Evolutionary conservation across 2,888 invertebrate genomes (phyloP), one percentile per base, ranked within the genome.

Genomic region (Tridacna crocea): DNA sequence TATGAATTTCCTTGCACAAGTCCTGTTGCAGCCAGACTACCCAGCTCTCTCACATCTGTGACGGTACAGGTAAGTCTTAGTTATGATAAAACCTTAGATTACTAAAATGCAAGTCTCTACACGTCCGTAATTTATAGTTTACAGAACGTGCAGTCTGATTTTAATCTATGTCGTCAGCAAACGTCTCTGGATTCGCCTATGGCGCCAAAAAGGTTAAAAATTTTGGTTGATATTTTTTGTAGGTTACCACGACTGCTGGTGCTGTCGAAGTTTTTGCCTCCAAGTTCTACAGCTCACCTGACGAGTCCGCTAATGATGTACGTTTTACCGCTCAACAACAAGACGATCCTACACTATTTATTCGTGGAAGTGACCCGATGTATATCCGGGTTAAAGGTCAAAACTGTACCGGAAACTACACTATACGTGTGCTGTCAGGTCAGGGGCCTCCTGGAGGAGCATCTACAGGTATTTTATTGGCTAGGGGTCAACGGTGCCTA

Each of bases 361-460:
- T 86, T 36, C 74, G 86, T 15, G 89, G 88, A 36, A 82, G 84
- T 15, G 80, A 88, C 70, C 87, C 88, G n/a, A 77, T 90, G 65
- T 88, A 83, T 73, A 75, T 90, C 17, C 80, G 73, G 27, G 75
- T 90, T 24, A 72, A 80, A 46, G 82, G 81, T 12, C 70, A 82
- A 4, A 75, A 80, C 13, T 87, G 87, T 48, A 83, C 79, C 26
- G 87, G 86, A 6, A 81, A 65, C 17, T 86, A 79, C 55, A 81
- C 82, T 0, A 70, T 89, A 0, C 75, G 80, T 2, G 77, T 89
- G 19, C 83, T 82, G 36, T 70, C 75, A 19, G 79, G 72, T 12
- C 10, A 27, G 11, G 66, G 66, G 0, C 17, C 66, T 17, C 36
- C 46, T 13, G 46, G 46, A 17, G 66, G n/a, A n/a, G n/a, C n/a